A percentile compares a stretch with the other conserved stretches of the same genome.
These are phyloP conservation scores for Archips crataeganus DNA, from an alignment of 2,888 invertebrate species.

Conservation along the genomic window DNA sequence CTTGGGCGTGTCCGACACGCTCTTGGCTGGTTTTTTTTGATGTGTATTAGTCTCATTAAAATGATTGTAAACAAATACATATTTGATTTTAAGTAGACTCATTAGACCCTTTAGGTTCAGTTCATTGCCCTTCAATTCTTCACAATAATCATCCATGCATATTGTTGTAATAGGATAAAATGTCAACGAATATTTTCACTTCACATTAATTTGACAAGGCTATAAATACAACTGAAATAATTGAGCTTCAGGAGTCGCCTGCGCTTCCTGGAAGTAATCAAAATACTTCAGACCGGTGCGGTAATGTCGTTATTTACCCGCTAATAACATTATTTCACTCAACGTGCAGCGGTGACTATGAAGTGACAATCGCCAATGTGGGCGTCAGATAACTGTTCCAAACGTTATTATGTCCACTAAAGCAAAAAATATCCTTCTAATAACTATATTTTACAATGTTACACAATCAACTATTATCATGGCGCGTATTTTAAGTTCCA, in stretches of 20 bases:
- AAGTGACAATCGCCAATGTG: slow-evolving; percentile 34
- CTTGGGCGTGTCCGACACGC: too few species aligned
- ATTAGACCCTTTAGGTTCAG: too few species aligned
- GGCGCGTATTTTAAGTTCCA: not conserved
- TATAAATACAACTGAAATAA: not conserved
- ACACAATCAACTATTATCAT: not conserved
- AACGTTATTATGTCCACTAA: slow-evolving; percentile 19
- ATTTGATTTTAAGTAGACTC: too few species aligned
- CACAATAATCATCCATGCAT: too few species aligned
- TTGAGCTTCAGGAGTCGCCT: not conserved
- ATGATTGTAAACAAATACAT: too few species aligned
- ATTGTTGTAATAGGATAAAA: not conserved
- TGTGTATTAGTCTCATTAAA: too few species aligned
- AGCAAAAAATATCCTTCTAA: slow-evolving; percentile 19
- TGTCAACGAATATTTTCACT: not conserved
- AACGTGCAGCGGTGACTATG: slow-evolving; percentile 17
- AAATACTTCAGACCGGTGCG: slow-evolving; percentile 6
- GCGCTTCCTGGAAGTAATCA: slow-evolving; percentile 29
- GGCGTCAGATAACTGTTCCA: slow-evolving; percentile 31
- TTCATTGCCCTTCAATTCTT: too few species aligned
- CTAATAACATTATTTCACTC: slow-evolving; percentile 39
- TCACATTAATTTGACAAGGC: not conserved
- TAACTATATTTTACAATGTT: slow-evolving; percentile 1
- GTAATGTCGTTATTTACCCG: slow-evolving; percentile 26
- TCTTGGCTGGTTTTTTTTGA: too few species aligned